A percentile compares a stretch with the other conserved stretches of the same genome.
These are phyloP conservation scores for Halictus quadricinctus DNA, from an alignment of 2,888 invertebrate genomes.

Conservation along the genomic window DNA sequence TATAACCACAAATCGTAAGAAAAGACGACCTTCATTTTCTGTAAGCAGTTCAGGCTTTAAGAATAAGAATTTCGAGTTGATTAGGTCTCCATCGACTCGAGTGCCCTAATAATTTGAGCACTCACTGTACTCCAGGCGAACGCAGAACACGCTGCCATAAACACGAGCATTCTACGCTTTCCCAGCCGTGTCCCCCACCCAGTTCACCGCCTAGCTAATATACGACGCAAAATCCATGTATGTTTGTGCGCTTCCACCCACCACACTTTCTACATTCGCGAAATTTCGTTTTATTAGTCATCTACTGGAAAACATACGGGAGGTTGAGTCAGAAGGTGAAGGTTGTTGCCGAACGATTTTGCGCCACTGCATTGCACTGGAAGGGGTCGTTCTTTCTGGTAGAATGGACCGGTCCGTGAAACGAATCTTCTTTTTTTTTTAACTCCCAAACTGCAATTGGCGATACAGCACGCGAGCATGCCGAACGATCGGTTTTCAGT, in stretches of 20 bases:
- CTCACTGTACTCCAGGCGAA: conserved; percentile 6
- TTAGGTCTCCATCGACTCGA: background rate
- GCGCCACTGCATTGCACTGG: background rate
- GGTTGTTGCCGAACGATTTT: conserved; percentile 7
- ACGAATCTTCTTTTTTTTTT: background rate
- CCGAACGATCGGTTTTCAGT: background rate
- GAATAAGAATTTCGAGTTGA: background rate
- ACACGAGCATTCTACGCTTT: background rate
- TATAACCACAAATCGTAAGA: too few species aligned
- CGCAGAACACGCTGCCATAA: background rate
- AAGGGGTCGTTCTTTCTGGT: background rate
- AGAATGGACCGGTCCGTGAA: background rate
- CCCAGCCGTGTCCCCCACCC: background rate
- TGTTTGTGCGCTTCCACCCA: conserved; percentile 30
- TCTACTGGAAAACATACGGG: background rate
- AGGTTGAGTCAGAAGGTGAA: conserved; percentile 11
- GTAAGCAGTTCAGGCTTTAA: too few species aligned
- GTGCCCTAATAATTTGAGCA: background rate
- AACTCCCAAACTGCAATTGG: background rate
- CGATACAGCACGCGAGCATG: background rate
- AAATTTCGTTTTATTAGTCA: conserved; percentile 21
- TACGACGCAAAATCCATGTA: conserved; percentile 16
- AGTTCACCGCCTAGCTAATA: background rate
- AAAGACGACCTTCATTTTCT: too few species aligned
- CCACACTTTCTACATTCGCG: background rate